phyloP scores from a whole-genome alignment of 2,888 invertebrate species.

The Nymphalis c-album region DNA sequence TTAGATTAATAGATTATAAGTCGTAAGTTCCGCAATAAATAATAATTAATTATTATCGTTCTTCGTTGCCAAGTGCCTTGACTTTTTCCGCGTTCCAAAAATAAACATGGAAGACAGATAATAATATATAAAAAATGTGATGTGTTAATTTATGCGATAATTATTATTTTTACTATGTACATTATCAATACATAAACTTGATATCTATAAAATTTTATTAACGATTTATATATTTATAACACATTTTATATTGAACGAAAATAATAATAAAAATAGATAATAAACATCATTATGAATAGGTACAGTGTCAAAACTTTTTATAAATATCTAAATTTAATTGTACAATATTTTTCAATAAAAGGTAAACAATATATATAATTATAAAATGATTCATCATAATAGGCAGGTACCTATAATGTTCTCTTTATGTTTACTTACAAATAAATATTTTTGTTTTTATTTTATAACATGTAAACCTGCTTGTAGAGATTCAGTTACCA shows the following conservation, averaged over 20 bases:
- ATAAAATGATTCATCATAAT: constrained; percentile 2
- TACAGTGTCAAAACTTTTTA: background rate
- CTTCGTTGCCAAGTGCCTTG: constrained; percentile 20
- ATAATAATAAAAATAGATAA: background rate
- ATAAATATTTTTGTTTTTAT: constrained; percentile 5
- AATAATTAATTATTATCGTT: background rate
- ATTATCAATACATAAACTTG: constrained; percentile 1
- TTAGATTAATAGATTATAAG: background rate
- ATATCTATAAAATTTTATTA: background rate
- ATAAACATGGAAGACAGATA: constrained; percentile 24
- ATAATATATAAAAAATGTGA: constrained; percentile 13
- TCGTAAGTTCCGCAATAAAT: constrained; percentile 17
- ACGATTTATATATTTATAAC: background rate
- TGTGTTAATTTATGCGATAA: constrained; percentile 1
- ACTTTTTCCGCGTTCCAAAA: constrained; percentile 9
- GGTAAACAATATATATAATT: background rate
- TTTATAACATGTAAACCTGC: constrained; percentile 16
- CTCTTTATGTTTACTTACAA: background rate
- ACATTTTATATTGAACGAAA: background rate
- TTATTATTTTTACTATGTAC: background rate
- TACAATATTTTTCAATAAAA: constrained; percentile 8
- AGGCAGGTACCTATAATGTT: background rate
- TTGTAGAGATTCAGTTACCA: constrained; percentile 21
- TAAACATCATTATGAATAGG: background rate
- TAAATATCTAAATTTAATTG: background rate